These are phyloP conservation scores for Lipotes vexillifer DNA, from an alignment of 2,113 vertebrate genomes.

Conservation along the genomic window DNA sequence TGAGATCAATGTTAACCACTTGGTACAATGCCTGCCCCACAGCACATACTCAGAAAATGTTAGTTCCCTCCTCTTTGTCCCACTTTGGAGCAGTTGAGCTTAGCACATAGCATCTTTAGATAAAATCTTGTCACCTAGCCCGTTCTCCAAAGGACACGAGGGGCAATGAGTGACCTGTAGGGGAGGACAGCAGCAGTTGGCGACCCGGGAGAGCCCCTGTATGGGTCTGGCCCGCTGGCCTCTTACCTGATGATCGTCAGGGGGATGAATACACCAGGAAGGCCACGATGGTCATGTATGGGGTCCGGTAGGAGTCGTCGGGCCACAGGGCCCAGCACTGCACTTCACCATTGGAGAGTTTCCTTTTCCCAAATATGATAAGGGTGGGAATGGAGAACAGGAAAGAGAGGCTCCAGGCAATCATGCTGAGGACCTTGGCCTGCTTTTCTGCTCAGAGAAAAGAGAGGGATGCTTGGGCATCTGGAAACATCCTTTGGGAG, in stretches of 20 bases:
- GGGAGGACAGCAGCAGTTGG: neutral
- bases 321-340: constrained; percentile 87
- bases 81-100: neutral
- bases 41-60: no score
- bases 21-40: neutral
- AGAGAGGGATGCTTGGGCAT: constrained; percentile 8
- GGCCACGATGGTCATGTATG: constrained; percentile 84
- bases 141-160: neutral
- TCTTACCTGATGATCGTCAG: constrained; percentile 84
- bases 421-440: constrained; percentile 79
- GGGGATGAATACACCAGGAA: constrained; percentile 86
- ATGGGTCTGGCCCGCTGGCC: neutral
- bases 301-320: constrained; percentile 85
- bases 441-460: constrained; percentile 81
- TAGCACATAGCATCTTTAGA: neutral
- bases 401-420: constrained; percentile 83
- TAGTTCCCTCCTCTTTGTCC: neutral
- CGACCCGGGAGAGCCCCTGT: fast-evolving
- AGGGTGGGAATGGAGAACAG: constrained; percentile 85
- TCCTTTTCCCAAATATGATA: constrained; percentile 84
- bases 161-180: neutral
- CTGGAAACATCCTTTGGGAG: neutral
- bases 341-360: constrained; percentile 81
- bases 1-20: neutral
- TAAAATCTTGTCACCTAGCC: neutral